Percentiles rank a stretch among this genome's conserved stretches.
Evolutionary conservation across 1,140 invertebrate species (phyloP).

Genomic region (Thereuonema tuberculata): DNA sequence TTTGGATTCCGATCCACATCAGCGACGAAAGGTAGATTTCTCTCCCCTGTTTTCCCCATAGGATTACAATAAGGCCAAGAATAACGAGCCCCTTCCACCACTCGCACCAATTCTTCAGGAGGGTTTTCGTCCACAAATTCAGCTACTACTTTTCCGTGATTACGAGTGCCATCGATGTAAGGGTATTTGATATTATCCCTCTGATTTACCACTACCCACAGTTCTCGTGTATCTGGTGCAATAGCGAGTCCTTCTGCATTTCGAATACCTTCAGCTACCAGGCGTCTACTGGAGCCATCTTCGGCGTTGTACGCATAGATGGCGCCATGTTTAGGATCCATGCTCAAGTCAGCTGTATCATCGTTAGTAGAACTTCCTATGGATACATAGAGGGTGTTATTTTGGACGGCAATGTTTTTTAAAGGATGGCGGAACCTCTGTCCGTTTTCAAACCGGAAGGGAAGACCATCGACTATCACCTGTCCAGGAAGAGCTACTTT

Average conservation of each 20-base stretch:
- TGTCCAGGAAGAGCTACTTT: background rate
- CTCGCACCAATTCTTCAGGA: background rate
- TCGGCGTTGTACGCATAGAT: background rate
- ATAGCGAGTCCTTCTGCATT: slow-evolving; percentile 4
- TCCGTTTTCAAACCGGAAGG: background rate
- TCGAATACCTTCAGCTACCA: background rate
- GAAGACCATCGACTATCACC: slow-evolving; percentile 1
- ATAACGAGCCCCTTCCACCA: background rate
- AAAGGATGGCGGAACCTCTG: background rate
- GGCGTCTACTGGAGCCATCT: background rate
- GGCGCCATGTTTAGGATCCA: background rate
- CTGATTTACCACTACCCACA: slow-evolving; percentile 6
- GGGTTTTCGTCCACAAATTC: background rate
- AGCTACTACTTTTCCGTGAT: background rate
- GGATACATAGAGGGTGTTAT: background rate
- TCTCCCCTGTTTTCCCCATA: too few species aligned
- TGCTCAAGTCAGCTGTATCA: background rate
- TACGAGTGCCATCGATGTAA: background rate
- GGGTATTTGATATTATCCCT: slow-evolving; percentile 2
- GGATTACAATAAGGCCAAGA: background rate
- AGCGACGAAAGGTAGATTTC: background rate
- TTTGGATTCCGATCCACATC: background rate
- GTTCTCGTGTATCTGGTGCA: background rate
- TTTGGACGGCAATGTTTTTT: background rate
- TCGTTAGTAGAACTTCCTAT: background rate